Evolutionary conservation across 2,113 vertebrate species (phyloP), one percentile per base, ranked within the genome.

Genomic region (Lycocorax pyrrhopterus): DNA sequence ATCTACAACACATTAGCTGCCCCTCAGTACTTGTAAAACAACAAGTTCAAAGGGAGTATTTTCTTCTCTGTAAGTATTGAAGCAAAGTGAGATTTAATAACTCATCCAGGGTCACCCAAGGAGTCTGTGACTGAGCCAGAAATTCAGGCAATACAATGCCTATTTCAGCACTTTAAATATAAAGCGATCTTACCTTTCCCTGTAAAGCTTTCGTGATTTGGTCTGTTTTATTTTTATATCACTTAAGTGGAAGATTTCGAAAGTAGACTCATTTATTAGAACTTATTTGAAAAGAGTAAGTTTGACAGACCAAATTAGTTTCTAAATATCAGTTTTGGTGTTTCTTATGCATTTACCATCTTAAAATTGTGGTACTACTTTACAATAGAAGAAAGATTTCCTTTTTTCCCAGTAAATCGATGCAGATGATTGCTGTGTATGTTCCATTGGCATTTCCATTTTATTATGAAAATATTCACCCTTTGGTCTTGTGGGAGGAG

Each of bases 381-480:
- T 64, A 88, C 32, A 68, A 52, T 7, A 85, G 44, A 92, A 74
- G 33, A 94, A 92, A 93, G 60, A 66, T 95, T 94, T 88, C 67
- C 47, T 46, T 89, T 93, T 82, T 90, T 95, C 27, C 85, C 68
- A 46, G 85, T 96, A 95, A 95, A 91, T 88, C 83, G 68, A 78
- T 96, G 85, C 72, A 94, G 68, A 89, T 63, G 52, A 92, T 93
- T 93, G 55, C 66, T 64, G 77, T 88, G 9, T 64, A 78, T 53
- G 47, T 86, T 96, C 90, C 82, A 77, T 37, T 92, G 92, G 72
- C 82, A 92, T 76, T 76, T 43, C 26, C 53, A 76, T 92, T 93
- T 95, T 75, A 76, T 92, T 91, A 64, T 63, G 41, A 90, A 97
- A 95, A 78, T 93, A 92, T 90, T 95, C 72, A 89, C 29, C 44